A percentile compares a stretch with the other conserved stretches of the same genome.
phyloP scores from a whole-genome alignment of 2,797 vertebrate species.

The Protosalanx chinensis region DNA sequence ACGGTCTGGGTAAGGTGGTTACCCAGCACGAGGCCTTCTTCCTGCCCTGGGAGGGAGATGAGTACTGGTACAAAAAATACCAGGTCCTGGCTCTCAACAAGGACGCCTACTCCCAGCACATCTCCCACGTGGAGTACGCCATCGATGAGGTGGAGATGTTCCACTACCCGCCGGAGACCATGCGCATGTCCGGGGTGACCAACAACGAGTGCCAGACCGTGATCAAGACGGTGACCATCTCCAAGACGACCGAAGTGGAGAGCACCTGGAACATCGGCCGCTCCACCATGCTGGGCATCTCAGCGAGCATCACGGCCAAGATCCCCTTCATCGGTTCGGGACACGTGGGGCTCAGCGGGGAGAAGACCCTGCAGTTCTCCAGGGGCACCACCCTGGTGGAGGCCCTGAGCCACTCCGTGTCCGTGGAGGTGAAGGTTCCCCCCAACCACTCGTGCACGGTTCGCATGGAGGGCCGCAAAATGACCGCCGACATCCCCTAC shows the following conservation, averaged over 20 bases:
- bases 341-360: constrained; percentile 59
- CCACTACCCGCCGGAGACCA: constrained; percentile 71
- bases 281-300: constrained; percentile 69
- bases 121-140: constrained; percentile 66
- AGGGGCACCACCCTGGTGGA: constrained; percentile 67
- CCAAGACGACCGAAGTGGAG: constrained; percentile 67
- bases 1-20: constrained; percentile 75
- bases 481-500: constrained; percentile 73
- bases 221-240: constrained; percentile 66
- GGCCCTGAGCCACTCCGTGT: constrained; percentile 65
- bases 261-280: constrained; percentile 74
- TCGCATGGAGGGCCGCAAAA: constrained; percentile 72
- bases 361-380: constrained; percentile 69
- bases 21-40: constrained; percentile 70
- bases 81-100: constrained; percentile 69
- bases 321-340: constrained; percentile 69
- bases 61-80: constrained; percentile 77
- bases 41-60: constrained; percentile 71
- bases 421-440: constrained; percentile 63
- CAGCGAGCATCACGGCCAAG: constrained; percentile 66
- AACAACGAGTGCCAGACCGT: constrained; percentile 73
- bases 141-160: constrained; percentile 66
- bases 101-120: constrained; percentile 67
- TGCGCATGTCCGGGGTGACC: constrained; percentile 68
- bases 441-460: constrained; percentile 71